Evolutionary conservation across 2,113 vertebrate species (phyloP).

Genomic region (Indicator maculatus): DNA sequence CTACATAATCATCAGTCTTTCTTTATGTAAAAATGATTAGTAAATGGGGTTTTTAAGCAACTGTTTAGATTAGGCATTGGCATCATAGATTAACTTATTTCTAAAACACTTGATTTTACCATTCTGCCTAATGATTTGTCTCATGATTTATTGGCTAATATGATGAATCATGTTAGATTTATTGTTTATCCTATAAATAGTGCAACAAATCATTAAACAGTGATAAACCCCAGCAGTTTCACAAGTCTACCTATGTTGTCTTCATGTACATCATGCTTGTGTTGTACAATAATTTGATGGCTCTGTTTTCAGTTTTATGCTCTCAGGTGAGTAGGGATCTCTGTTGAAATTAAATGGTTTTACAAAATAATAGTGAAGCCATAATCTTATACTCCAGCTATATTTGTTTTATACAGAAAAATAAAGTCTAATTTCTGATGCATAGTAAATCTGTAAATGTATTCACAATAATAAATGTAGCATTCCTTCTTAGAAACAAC

Average conservation of each 20-base stretch:
- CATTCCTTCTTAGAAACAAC: constrained; percentile 63
- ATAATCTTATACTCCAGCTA: constrained; percentile 68
- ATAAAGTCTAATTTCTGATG: constrained; percentile 71
- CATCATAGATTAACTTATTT: constrained; percentile 85
- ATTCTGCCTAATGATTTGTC: constrained; percentile 85
- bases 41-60: constrained; percentile 83
- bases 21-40: constrained; percentile 84
- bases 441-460: constrained; percentile 66
- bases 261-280: neutral
- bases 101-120: constrained; percentile 88
- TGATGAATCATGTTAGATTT: constrained; percentile 83
- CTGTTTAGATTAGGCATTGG: constrained; percentile 82
- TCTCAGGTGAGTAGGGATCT: constrained; percentile 20
- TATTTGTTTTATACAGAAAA: constrained; percentile 78
- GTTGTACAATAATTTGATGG: constrained; percentile 19
- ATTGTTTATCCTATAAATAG: constrained; percentile 84
- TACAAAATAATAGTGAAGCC: constrained; percentile 69
- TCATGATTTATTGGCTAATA: constrained; percentile 85
- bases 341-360: constrained; percentile 64
- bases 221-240: constrained; percentile 70
- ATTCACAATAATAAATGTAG: constrained; percentile 69
- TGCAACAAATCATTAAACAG: constrained; percentile 81
- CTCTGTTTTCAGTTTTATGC: constrained; percentile 6
- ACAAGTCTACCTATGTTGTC: constrained; percentile 54
- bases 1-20: constrained; percentile 82